phyloP scores from a whole-genome alignment of 2,888 invertebrate species.

The Germaria angustata region DNA sequence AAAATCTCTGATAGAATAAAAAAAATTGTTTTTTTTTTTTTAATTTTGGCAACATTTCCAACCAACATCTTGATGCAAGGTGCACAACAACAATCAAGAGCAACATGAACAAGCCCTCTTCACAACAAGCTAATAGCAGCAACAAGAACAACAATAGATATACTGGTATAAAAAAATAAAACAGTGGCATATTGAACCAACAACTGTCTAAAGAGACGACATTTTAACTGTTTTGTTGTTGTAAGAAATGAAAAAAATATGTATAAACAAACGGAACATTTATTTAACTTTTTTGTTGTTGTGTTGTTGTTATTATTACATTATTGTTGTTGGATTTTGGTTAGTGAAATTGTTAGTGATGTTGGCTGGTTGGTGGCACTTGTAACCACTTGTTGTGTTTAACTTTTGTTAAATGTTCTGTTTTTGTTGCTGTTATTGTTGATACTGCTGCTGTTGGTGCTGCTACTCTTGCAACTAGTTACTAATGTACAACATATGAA shows the following conservation, averaged over 20 bases:
- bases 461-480: slow-evolving; percentile 47
- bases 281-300: not conserved
- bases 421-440: slow-evolving; percentile 6
- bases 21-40: too few relatives aligned
- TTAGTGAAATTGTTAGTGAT: slow-evolving; percentile 56
- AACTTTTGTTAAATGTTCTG: slow-evolving; percentile 45
- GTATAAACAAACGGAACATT: slow-evolving; percentile 47
- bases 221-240: slow-evolving; percentile 59
- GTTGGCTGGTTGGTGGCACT: slow-evolving; percentile 48
- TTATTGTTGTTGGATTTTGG: not conserved
- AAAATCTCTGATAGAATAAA: too few relatives aligned
- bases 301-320: not conserved
- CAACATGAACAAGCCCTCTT: slow-evolving; percentile 31
- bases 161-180: too few relatives aligned
- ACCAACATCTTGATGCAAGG: not conserved
- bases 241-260: slow-evolving; percentile 15
- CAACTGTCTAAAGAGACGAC: slow-evolving; percentile 63
- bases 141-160: slow-evolving; percentile 2
- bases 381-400: slow-evolving; percentile 60
- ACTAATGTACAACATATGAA: slow-evolving; percentile 55
- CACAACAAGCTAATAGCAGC: not conserved
- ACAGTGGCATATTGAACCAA: slow-evolving; percentile 59
- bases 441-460: not conserved
- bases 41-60: not conserved
- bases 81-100: slow-evolving; percentile 9